phyloP scores from a whole-genome alignment of 2,888 invertebrate genomes.

The Abrostola triplasia region DNA sequence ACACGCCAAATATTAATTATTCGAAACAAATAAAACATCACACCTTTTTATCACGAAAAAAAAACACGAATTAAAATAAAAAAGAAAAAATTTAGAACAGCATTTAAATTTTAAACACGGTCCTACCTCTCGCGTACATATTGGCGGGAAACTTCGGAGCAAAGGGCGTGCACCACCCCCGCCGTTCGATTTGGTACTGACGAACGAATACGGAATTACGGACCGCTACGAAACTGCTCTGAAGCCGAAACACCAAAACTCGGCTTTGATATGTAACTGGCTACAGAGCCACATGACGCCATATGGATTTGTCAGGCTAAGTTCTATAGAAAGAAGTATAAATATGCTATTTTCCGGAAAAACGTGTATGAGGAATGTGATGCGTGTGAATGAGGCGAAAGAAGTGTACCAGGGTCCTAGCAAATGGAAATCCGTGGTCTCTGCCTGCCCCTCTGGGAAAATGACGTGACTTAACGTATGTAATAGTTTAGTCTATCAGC shows the following conservation, averaged over 20 bases:
- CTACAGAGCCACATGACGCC: background rate
- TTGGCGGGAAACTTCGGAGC: conserved; percentile 72
- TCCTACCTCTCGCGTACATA: conserved; percentile 80
- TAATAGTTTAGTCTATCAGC: too few relatives aligned
- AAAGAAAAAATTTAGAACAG: background rate
- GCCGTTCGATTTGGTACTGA: conserved; percentile 67
- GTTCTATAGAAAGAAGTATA: too few relatives aligned
- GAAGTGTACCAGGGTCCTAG: too few relatives aligned
- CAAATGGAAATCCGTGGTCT: too few relatives aligned
- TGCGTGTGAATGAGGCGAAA: too few relatives aligned
- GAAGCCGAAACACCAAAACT: background rate
- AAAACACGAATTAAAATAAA: background rate
- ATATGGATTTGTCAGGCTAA: too few relatives aligned
- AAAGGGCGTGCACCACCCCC: conserved; percentile 69
- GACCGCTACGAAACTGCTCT: too few relatives aligned
- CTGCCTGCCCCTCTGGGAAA: too few relatives aligned
- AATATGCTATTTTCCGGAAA: too few relatives aligned
- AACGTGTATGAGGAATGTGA: too few relatives aligned
- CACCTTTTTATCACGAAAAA: background rate
- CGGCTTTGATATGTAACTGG: background rate
- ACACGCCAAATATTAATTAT: conserved; percentile 2
- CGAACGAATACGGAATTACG: conserved; percentile 13
- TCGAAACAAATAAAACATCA: background rate
- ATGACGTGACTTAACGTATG: too few relatives aligned
- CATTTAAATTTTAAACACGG: conserved; percentile 27